These are phyloP conservation scores for Periophthalmodon schlosseri DNA, from an alignment of 2,113 vertebrate species.

Conservation along the genomic window DNA sequence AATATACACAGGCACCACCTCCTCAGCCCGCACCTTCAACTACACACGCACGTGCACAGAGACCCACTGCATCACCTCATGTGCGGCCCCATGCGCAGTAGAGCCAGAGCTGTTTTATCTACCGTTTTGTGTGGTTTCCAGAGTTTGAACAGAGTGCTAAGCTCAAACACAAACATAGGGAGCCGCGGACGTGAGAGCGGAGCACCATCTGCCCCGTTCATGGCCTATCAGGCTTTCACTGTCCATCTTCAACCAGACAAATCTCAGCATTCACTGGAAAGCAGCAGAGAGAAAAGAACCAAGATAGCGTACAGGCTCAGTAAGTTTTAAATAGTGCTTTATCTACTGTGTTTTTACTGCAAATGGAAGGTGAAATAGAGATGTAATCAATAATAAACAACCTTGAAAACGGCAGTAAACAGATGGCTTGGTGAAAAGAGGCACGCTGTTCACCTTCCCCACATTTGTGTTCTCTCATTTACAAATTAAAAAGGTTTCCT, in stretches of 20 bases:
- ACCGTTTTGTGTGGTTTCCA: constrained; percentile 67
- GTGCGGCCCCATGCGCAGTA: constrained; percentile 59
- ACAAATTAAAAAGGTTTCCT: constrained; percentile 51
- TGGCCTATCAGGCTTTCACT: constrained; percentile 64
- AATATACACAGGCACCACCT: constrained; percentile 65
- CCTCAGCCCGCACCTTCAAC: constrained; percentile 48
- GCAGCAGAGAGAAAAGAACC: constrained; percentile 42
- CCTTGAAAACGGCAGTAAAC: constrained; percentile 77
- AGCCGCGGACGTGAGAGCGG: constrained; percentile 52
- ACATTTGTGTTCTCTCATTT: constrained; percentile 72
- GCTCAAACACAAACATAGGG: constrained; percentile 78
- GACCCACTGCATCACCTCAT: constrained; percentile 34
- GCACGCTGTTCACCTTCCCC: constrained; percentile 58
- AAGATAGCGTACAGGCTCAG: constrained; percentile 44
- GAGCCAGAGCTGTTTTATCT: constrained; percentile 74
- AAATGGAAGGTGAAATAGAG: constrained; percentile 59
- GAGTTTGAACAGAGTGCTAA: constrained; percentile 72
- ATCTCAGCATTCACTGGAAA: constrained; percentile 56
- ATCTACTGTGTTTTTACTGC: constrained; percentile 52
- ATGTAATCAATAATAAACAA: constrained; percentile 78
- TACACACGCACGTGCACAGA: constrained; percentile 18
- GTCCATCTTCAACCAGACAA: constrained; percentile 55
- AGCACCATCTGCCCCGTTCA: constrained; percentile 68
- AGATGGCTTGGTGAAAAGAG: constrained; percentile 74
- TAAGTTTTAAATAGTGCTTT: constrained; percentile 73